Percentiles rank a stretch among this genome's conserved stretches.
phyloP scores from a whole-genome alignment of 1,140 invertebrate species.

The Hyphantria cunea region DNA sequence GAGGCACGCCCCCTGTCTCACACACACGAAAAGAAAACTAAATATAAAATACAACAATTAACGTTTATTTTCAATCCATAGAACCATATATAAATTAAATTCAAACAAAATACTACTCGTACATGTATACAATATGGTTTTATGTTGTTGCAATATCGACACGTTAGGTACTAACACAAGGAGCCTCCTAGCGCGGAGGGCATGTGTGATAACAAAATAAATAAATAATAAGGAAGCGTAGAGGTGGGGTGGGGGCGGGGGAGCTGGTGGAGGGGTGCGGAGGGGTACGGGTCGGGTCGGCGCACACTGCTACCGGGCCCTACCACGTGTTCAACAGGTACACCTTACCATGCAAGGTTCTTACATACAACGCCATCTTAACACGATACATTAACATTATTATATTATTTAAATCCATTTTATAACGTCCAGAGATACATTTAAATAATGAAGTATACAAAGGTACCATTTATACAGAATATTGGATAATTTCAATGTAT shows the following conservation, averaged over 20 bases:
- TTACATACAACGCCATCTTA: constrained; percentile 51
- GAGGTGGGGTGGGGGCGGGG: constrained; percentile 19
- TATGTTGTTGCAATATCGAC: constrained; percentile 62
- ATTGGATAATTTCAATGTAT: constrained; percentile 62
- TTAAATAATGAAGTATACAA: constrained; percentile 50
- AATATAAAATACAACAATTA: constrained; percentile 75
- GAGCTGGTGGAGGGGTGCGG: constrained; percentile 15
- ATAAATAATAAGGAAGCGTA: constrained; percentile 53
- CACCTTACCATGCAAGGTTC: constrained; percentile 37
- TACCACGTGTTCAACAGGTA: too few species aligned
- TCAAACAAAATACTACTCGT: constrained; percentile 73
- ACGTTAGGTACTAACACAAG: constrained; percentile 32
- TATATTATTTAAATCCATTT: constrained; percentile 34
- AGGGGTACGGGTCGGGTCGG: constrained; percentile 3
- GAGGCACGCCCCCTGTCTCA: neutral
- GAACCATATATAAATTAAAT: constrained; percentile 76
- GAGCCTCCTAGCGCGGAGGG: constrained; percentile 23
- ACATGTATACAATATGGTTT: constrained; percentile 71
- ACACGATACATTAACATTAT: constrained; percentile 54
- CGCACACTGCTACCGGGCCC: neutral
- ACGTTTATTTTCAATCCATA: constrained; percentile 79
- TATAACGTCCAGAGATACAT: constrained; percentile 48
- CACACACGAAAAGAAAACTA: constrained; percentile 56
- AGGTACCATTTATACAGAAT: constrained; percentile 56
- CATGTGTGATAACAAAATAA: constrained; percentile 38